A percentile compares a stretch with the other conserved stretches of the same genome.
Evolutionary conservation across 2,888 invertebrate genomes (phyloP).

Genomic region (Rhamnusium bicolor): DNA sequence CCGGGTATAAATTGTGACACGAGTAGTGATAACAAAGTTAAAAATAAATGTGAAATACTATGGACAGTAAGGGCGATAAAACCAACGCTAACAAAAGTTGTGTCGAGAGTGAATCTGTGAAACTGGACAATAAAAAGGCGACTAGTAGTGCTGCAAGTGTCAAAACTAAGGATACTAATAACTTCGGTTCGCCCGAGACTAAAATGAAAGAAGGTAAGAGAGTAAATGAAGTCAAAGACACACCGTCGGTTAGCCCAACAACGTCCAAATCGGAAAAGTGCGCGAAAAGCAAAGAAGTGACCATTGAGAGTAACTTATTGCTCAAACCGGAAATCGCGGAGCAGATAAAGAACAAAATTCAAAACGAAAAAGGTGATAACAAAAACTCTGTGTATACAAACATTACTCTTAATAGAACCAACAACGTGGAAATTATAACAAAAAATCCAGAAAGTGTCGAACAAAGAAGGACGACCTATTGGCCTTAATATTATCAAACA

Average conservation of each 20-base stretch:
- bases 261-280: background rate
- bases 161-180: background rate
- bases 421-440: constrained; percentile 66
- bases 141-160: constrained; percentile 7
- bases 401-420: constrained; percentile 64
- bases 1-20: constrained; percentile 15
- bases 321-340: constrained; percentile 51
- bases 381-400: constrained; percentile 62
- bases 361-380: constrained; percentile 42
- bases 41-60: constrained; percentile 35
- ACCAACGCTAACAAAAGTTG: constrained; percentile 23
- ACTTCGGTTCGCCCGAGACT: constrained; percentile 7
- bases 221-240: background rate
- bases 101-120: constrained; percentile 37
- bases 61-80: constrained; percentile 28
- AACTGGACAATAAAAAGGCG: constrained; percentile 14
- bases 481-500: constrained; percentile 65
- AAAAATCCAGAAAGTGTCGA: constrained; percentile 66
- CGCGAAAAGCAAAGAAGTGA: background rate
- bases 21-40: constrained; percentile 35
- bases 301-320: constrained; percentile 33
- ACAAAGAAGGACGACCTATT: constrained; percentile 64
- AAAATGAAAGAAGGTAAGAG: constrained; percentile 32
- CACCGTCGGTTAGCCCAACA: background rate
- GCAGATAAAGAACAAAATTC: constrained; percentile 52